A percentile compares a stretch with the other conserved stretches of the same genome.
Evolutionary conservation across 64 coral and sea anemone genomes (phyloP).

Genomic region (Astreopora myriophthalma): DNA sequence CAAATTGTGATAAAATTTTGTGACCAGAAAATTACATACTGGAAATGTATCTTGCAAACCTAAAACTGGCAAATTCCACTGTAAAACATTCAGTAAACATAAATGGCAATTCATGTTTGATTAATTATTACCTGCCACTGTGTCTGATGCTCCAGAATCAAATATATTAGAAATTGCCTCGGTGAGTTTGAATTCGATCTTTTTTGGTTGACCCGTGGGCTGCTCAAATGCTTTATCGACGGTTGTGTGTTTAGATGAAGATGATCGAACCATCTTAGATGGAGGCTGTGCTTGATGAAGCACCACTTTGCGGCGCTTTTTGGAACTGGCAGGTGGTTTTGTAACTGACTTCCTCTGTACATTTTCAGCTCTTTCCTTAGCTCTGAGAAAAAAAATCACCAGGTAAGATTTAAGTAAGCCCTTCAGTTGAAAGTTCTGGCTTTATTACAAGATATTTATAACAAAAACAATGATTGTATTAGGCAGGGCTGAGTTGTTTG

Average conservation of each 20-base stretch:
- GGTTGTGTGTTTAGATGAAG: slow-evolving; percentile 34
- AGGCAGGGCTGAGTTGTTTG: no score
- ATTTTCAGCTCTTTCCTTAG: slow-evolving; percentile 30
- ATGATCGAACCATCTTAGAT: slow-evolving; percentile 69
- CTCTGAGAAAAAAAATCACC: background rate
- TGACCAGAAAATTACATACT: no score
- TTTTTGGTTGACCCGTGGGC: slow-evolving; percentile 63
- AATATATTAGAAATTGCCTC: slow-evolving; percentile 94
- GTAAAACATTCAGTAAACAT: no score
- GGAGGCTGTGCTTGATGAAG: slow-evolving; percentile 34
- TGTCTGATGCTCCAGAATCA: slow-evolving; percentile 62
- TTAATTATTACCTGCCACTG: background rate
- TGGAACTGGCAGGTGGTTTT: background rate
- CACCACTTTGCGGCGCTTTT: slow-evolving; percentile 5
- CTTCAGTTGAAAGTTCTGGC: background rate
- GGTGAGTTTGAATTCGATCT: slow-evolving; percentile 88
- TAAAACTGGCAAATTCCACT: no score
- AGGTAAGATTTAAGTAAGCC: background rate
- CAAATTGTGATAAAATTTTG: no score
- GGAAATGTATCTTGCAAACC: no score
- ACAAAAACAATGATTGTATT: no score
- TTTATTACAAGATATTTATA: no score
- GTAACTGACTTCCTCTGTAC: background rate
- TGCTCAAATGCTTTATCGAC: slow-evolving; percentile 90
- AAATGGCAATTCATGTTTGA: no score